Conservation (phyloP, 2,113 vertebrate genomes). For the Mungos mungo region DNA sequence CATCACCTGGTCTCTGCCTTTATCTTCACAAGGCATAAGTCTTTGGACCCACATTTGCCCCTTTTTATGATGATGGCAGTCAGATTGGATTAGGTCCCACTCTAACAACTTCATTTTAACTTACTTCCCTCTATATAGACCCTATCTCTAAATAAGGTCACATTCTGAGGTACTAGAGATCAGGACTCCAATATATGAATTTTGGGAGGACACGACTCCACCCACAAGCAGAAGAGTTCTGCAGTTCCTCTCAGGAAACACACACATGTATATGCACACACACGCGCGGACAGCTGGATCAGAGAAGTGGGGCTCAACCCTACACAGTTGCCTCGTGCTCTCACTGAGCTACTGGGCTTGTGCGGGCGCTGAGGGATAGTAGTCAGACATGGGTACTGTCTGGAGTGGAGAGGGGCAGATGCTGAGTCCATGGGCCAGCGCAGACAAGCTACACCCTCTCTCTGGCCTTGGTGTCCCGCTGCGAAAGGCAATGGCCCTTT, state of each 20-base stretch:
- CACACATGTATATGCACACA: fast-evolving
- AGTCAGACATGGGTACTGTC: background rate
- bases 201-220: background rate
- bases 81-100: background rate
- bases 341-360: background rate
- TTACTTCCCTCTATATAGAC: background rate
- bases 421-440: background rate
- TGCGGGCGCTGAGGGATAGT: too few species aligned
- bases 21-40: background rate
- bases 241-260: background rate
- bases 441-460: background rate
- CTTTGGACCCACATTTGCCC: background rate
- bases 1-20: background rate
- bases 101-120: background rate
- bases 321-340: background rate
- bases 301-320: background rate
- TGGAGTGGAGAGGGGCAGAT: background rate
- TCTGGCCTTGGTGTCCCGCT: background rate
- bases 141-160: background rate
- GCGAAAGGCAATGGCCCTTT: background rate
- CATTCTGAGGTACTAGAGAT: background rate
- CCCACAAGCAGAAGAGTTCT: background rate
- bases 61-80: background rate
- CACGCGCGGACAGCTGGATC: fast-evolving
- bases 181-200: background rate